These are phyloP conservation scores for Sphaerophoria rueppellii DNA, from an alignment of 2,888 invertebrate species.

Conservation along the genomic window DNA sequence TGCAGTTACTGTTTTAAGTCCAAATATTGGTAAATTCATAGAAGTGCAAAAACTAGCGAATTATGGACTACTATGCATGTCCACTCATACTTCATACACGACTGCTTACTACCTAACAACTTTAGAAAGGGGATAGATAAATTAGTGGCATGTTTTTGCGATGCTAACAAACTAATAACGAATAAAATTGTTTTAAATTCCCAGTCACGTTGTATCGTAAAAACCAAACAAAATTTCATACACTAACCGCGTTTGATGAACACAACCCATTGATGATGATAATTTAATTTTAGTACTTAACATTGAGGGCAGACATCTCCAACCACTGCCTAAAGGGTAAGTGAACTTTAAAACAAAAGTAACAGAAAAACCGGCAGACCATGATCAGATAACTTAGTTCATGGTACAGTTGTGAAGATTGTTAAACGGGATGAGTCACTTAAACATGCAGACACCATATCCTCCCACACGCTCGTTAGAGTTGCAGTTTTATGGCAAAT, in stretches of 20 bases:
- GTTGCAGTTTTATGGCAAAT: constrained; percentile 14
- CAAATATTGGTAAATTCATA: constrained; percentile 36
- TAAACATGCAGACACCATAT: background rate
- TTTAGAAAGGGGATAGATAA: background rate
- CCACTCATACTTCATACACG: background rate
- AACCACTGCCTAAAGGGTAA: constrained; percentile 6
- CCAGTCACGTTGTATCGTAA: constrained; percentile 55
- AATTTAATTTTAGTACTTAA: background rate
- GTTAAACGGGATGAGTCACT: constrained; percentile 35
- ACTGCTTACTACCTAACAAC: background rate
- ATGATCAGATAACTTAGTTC: constrained; percentile 21
- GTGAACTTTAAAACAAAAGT: constrained; percentile 23
- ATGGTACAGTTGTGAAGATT: background rate
- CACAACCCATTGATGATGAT: background rate
- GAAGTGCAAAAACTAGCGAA: constrained; percentile 55
- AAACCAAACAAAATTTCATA: constrained; percentile 1
- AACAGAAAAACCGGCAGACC: constrained; percentile 15
- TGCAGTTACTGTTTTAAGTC: constrained; percentile 39
- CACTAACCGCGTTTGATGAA: background rate
- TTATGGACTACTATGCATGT: constrained; percentile 52
- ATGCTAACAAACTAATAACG: constrained; percentile 50
- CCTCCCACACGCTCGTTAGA: constrained; percentile 5
- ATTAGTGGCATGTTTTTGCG: background rate
- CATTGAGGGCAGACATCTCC: background rate
- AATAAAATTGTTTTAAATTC: constrained; percentile 35